Evolutionary conservation across 2,113 vertebrate species (phyloP).

Genomic region (Phyllopteryx taeniolatus): DNA sequence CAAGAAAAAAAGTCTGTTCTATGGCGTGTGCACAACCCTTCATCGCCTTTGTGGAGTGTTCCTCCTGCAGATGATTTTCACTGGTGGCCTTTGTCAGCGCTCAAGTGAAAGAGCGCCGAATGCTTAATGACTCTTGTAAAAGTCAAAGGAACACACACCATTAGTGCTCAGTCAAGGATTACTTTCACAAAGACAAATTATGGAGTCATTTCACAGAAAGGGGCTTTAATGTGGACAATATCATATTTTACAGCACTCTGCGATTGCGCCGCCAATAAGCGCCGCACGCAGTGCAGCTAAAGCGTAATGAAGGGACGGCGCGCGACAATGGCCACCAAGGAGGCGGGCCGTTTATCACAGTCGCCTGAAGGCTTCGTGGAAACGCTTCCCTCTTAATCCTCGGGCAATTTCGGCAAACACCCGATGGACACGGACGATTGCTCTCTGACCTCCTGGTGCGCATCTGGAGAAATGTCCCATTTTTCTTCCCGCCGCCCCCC

Average conservation of each 20-base stretch:
- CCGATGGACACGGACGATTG: background rate
- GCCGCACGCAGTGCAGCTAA: constrained; percentile 19
- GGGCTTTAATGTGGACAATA: constrained; percentile 25
- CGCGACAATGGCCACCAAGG: constrained; percentile 30
- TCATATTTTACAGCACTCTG: constrained; percentile 31
- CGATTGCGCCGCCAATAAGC: constrained; percentile 53
- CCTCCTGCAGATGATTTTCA: background rate
- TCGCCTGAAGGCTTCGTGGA: constrained; percentile 40
- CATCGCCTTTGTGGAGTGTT: background rate
- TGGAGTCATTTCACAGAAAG: constrained; percentile 25
- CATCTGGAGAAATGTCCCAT: background rate
- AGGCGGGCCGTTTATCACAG: constrained; percentile 24
- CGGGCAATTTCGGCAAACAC: background rate
- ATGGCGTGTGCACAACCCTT: background rate
- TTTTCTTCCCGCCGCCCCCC: constrained; percentile 42
- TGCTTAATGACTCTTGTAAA: constrained; percentile 14
- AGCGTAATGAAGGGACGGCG: constrained; percentile 49
- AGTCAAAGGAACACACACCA: constrained; percentile 8
- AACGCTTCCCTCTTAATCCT: constrained; percentile 19
- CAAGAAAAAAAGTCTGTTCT: too few species aligned
- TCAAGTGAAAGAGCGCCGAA: background rate
- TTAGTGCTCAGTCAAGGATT: constrained; percentile 25
- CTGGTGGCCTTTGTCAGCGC: constrained; percentile 2
- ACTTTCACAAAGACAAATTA: constrained; percentile 13
- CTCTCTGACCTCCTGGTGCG: background rate